phyloP scores from a whole-genome alignment of 2,797 vertebrate genomes.

The Pangasius mekongensis region DNA sequence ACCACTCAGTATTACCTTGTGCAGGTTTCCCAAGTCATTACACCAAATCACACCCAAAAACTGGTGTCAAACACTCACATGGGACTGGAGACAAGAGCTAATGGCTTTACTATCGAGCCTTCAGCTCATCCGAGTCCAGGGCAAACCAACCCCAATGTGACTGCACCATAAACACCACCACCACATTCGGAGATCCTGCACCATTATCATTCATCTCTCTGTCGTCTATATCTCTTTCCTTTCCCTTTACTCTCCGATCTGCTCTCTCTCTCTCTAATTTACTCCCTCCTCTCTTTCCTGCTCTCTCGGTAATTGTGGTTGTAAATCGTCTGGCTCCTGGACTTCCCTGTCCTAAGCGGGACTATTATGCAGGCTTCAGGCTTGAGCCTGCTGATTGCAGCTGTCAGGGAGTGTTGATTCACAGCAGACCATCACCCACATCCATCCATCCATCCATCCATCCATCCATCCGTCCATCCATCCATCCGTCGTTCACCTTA shows the following conservation, averaged over 20 bases:
- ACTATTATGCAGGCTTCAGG: constrained; percentile 77
- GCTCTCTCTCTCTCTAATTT: constrained; percentile 35
- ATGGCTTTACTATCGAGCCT: background rate
- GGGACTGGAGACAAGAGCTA: background rate
- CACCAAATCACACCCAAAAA: background rate
- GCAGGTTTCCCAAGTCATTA: background rate
- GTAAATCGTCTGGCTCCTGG: constrained; percentile 74
- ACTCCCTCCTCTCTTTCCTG: constrained; percentile 60
- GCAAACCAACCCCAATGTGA: background rate
- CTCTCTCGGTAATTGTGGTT: constrained; percentile 73
- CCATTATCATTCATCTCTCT: constrained; percentile 27
- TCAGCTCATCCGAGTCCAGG: background rate
- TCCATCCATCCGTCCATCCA: background rate
- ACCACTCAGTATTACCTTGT: too few relatives aligned
- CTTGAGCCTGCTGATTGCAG: constrained; percentile 77
- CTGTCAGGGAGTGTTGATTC: constrained; percentile 61
- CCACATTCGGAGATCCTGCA: background rate
- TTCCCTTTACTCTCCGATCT: constrained; percentile 11
- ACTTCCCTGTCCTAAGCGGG: constrained; percentile 74
- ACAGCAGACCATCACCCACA: constrained; percentile 42
- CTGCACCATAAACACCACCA: constrained; percentile 9
- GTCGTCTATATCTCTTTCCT: constrained; percentile 30
- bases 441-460: constrained; percentile 17
- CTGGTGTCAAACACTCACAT: background rate
- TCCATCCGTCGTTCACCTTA: background rate